phyloP scores from a whole-genome alignment of 1,140 invertebrate genomes.

The Drosophila subpulchrella region DNA sequence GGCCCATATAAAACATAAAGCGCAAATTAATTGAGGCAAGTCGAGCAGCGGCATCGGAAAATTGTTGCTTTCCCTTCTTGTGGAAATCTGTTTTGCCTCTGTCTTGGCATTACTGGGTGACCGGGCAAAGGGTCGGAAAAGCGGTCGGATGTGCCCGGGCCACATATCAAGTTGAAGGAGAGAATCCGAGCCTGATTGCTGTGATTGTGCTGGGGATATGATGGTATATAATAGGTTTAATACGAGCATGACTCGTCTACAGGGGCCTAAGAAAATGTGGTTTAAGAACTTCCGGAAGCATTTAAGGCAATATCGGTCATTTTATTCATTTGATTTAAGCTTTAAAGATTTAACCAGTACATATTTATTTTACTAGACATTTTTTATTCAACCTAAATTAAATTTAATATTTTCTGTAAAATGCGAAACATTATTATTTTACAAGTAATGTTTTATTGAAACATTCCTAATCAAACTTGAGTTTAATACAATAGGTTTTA shows the following conservation, averaged over 20 bases:
- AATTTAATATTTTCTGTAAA: too few relatives aligned
- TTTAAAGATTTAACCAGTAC: too few relatives aligned
- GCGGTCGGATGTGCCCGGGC: slow-evolving; percentile 34
- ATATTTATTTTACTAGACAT: too few relatives aligned
- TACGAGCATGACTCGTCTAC: not conserved
- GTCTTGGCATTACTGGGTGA: slow-evolving; percentile 33
- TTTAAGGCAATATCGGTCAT: not conserved
- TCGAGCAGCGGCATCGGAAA: slow-evolving; percentile 37
- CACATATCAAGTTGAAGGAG: slow-evolving; percentile 33
- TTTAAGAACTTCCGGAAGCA: not conserved
- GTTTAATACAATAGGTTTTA: too few relatives aligned
- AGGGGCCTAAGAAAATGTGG: not conserved
- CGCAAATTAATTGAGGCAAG: slow-evolving; percentile 80
- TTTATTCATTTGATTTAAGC: too few relatives aligned
- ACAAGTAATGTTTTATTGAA: too few relatives aligned
- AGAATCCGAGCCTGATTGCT: slow-evolving; percentile 45
- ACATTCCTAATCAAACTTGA: too few relatives aligned
- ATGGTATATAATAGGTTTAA: slow-evolving; percentile 22
- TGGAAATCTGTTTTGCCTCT: slow-evolving; percentile 29
- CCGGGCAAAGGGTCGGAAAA: slow-evolving; percentile 54
- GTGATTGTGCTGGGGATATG: slow-evolving; percentile 22
- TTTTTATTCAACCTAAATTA: too few relatives aligned
- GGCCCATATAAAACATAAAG: slow-evolving; percentile 74
- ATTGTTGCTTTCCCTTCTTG: slow-evolving; percentile 39
- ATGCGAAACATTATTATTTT: too few relatives aligned